A percentile compares a stretch with the other conserved stretches of the same genome.
phyloP scores from a whole-genome alignment of 2,113 vertebrate genomes.

The Turdus rufiventris region DNA sequence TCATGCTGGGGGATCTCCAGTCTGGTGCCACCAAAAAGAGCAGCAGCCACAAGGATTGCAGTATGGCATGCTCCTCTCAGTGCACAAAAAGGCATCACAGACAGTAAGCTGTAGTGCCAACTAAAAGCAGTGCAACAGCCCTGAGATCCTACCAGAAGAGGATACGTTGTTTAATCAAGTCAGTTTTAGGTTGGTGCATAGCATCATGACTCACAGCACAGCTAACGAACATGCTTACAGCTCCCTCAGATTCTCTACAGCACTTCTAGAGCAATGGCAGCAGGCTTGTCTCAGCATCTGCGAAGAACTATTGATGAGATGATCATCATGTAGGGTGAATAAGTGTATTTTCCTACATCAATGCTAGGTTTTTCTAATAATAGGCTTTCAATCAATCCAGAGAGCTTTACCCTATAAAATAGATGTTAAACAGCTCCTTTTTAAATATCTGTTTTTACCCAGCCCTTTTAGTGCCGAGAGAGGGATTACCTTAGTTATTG shows the following conservation, averaged over 20 bases:
- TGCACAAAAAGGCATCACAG: not conserved
- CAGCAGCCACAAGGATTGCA: not conserved
- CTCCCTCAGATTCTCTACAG: not conserved
- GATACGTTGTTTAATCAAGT: not conserved
- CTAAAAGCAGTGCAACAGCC: not conserved
- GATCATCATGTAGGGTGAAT: not conserved
- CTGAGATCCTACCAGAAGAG: not conserved
- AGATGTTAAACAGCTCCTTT: not conserved
- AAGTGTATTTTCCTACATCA: not conserved
- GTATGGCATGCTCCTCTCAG: not conserved
- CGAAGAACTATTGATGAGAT: not conserved
- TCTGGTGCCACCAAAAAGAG: not conserved
- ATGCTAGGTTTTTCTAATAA: not conserved
- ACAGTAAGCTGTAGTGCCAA: not conserved
- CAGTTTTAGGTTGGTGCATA: not conserved
- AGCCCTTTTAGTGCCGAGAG: not conserved
- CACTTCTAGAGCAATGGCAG: not conserved
- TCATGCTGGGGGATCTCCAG: not conserved
- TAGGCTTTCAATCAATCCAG: not conserved
- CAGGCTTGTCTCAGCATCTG: not conserved
- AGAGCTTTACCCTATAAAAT: not conserved
- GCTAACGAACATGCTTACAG: not conserved
- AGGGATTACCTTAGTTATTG: not conserved
- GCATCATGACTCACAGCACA: not conserved
- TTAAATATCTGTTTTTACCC: not conserved